Conservation (phyloP, 2,888 invertebrate species). For the Aplocera efformata region DNA sequence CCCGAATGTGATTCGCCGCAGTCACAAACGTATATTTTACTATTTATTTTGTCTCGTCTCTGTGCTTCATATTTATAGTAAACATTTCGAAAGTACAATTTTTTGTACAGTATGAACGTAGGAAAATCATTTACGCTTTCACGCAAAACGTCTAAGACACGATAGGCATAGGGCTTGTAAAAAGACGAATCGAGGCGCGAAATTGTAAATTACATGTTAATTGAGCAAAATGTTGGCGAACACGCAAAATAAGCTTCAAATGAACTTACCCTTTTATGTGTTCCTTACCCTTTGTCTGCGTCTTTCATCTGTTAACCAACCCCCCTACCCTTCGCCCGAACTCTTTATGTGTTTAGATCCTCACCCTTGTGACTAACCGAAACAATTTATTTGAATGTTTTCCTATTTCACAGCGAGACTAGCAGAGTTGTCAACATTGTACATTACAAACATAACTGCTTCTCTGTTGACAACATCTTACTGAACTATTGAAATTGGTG, state of each 20-base stretch:
- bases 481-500: slow-evolving; percentile 70
- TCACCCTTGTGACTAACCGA: slow-evolving; percentile 76
- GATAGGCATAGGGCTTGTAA: slow-evolving; percentile 71
- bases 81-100: slow-evolving; percentile 68
- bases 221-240: slow-evolving; percentile 76
- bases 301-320: slow-evolving; percentile 87
- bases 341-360: slow-evolving; percentile 81
- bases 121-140: slow-evolving; percentile 81
- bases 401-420: slow-evolving; percentile 69
- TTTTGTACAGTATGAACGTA: slow-evolving; percentile 72
- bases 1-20: slow-evolving; percentile 64
- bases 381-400: slow-evolving; percentile 74
- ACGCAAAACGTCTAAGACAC: slow-evolving; percentile 78
- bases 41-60: slow-evolving; percentile 79
- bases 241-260: slow-evolving; percentile 80
- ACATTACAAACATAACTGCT: slow-evolving; percentile 76
- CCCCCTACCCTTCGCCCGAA: slow-evolving; percentile 76
- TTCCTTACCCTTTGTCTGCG: slow-evolving; percentile 88
- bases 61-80: slow-evolving; percentile 75
- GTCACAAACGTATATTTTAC: slow-evolving; percentile 71
- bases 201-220: slow-evolving; percentile 60
- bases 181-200: slow-evolving; percentile 71
- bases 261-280: slow-evolving; percentile 82
- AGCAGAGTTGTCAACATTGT: slow-evolving; percentile 69
- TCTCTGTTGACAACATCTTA: slow-evolving; percentile 54